Evolutionary conservation across 2,797 vertebrate genomes (phyloP), one percentile per base, ranked within the genome.

Genomic region (Danio aesculapii): DNA sequence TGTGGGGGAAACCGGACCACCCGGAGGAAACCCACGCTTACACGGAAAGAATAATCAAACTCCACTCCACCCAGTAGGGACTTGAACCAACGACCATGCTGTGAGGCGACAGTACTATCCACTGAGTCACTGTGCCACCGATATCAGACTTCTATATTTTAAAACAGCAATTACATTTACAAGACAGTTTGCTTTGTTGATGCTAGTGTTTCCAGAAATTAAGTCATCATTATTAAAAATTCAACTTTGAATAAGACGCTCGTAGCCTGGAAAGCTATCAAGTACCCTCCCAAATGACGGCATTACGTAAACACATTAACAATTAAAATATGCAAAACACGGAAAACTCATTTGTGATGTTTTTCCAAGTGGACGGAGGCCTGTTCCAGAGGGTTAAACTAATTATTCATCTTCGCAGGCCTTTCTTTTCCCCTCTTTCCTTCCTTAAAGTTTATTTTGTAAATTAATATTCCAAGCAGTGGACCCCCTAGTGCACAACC

Each of bases 391-490:
- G 82, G 67, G 62, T 90, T 86, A 82, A 68, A 83, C 73, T 75
- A 82, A 80, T 84, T 86, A 73, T 75, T 52, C 64, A 81, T 89
- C 77, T 75, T 73, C 30, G 47, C 71, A 52, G 69, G 14, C 55
- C 83, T 72, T 88, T 57, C 47, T 85, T 83, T 82, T 87, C 90
- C 69, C 61, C 43, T 81, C 83, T 72, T 85, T 91, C 72, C 77
- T 75, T 90, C 75, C 41, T n/a, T 66, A 88, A 88, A 89, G 88
- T 89, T 90, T 89, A 92, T 92, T 91, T 88, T 87, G 84, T 87
- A 90, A 89, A 93, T 93, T 89, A 92, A 90, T 89, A 89, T 88
- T 90, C 88, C 88, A 88, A 90, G 88, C 90, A 85, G 88, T 82
- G 82, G 88, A 30, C 30, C 88, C 89, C 87, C 85, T 75, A 89